These are phyloP conservation scores for Resseliella maxima DNA, from an alignment of 2,888 invertebrate species.

Conservation along the genomic window DNA sequence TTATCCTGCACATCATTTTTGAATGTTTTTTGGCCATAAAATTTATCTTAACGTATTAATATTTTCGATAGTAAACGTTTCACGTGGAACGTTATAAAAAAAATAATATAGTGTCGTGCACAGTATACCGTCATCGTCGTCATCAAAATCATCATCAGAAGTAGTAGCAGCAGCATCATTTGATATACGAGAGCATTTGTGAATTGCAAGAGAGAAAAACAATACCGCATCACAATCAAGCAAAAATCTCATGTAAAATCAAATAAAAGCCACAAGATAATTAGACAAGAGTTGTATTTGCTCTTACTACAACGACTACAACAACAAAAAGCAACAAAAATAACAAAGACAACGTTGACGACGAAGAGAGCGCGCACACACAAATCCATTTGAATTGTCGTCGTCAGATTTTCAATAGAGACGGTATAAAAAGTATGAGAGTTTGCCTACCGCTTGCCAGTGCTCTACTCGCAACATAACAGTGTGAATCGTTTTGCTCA, in stretches of 20 bases:
- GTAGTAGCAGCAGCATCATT: background rate
- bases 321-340: too few relatives aligned
- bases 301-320: background rate
- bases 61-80: background rate
- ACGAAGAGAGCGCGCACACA: background rate
- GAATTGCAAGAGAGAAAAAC: background rate
- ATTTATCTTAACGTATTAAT: background rate
- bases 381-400: conserved; percentile 22
- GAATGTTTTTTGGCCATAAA: background rate
- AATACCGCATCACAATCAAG: background rate
- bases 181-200: background rate
- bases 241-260: conserved; percentile 16
- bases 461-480: conserved; percentile 10
- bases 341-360: background rate
- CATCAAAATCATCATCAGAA: background rate
- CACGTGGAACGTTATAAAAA: background rate
- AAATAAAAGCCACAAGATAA: conserved; percentile 23
- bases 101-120: background rate
- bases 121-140: background rate
- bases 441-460: conserved; percentile 13
- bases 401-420: background rate
- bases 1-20: background rate
- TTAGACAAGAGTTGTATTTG: background rate
- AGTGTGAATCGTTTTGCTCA: conserved; percentile 16
- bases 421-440: conserved; percentile 11